Evolutionary conservation across 2,797 vertebrate genomes (phyloP), one percentile per base, ranked within the genome.

Genomic region (Girardinus metallicus): DNA sequence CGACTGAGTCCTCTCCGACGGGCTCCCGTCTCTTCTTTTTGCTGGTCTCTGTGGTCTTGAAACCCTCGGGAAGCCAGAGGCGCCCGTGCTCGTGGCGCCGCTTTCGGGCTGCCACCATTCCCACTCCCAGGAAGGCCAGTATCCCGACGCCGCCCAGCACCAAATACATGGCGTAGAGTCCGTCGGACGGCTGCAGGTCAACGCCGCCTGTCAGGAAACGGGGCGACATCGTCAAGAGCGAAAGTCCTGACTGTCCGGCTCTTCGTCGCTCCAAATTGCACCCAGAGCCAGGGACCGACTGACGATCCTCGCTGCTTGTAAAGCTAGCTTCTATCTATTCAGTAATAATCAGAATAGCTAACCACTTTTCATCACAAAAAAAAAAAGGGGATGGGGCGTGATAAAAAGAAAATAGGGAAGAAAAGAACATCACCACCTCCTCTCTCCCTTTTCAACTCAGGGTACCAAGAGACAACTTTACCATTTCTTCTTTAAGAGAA

Each of bases 21-120:
- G 99, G 98, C 75, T 99, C 98, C 8, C 98, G 96, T 11, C 99
- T 96, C 94, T 99, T 99, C 96, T 99, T 99, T 95, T 99, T 99
- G 95, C 96, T 98, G 5, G 97, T 96, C 89, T 99, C 98, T 0
- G 97, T 97, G 93, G 98, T 97, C 93, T 97, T 98, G 96, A 99
- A 99, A 83, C 98, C 99, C 87, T 99, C 99, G 0, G 99, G 99
- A 94, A 99, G 98, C 99, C 99, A 99, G 10, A 99, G 97, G 89
- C 98, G 98, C 53, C 99, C 98, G 46, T 99, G 98, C 90, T 99
- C 98, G 31, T 98, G 96, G 76, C 97, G 97, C 1, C 99, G 97
- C 93, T 98, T 98, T 15, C 97, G 97, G 66, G 97, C 97, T 49
- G 97, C 96, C 91, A 99, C 96, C 80, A 99, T 97, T 36, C 98